Evolutionary conservation across 2,113 vertebrate genomes (phyloP).

Genomic region (Ariopsis seemanni): DNA sequence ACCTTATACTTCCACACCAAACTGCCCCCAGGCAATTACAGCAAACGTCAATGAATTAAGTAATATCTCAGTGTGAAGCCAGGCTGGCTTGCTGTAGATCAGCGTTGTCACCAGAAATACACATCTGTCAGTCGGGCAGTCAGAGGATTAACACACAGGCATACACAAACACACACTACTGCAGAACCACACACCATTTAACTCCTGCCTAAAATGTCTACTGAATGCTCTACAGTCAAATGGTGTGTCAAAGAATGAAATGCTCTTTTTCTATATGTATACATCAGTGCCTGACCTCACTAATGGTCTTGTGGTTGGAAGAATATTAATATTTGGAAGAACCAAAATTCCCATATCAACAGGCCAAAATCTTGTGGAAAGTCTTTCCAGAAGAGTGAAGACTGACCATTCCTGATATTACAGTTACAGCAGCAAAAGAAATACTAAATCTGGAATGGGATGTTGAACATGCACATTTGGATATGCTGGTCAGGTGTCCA

Average conservation of each 20-base stretch:
- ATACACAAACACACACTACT: conserved; percentile 7
- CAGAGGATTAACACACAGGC: conserved; percentile 35
- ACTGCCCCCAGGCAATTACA: conserved; percentile 74
- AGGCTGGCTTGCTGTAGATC: conserved; percentile 67
- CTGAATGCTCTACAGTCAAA: conserved; percentile 40
- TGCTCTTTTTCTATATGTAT: background rate
- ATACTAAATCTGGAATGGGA: background rate
- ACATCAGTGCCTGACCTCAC: background rate
- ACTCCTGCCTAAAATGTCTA: conserved; percentile 51
- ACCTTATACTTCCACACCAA: conserved; percentile 64
- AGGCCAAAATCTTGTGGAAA: background rate
- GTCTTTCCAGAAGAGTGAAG: background rate
- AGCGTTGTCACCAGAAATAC: conserved; percentile 71
- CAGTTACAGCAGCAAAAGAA: background rate
- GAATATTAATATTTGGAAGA: background rate
- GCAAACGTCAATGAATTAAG: conserved; percentile 79
- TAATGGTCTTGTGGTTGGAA: background rate
- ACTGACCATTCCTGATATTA: no score
- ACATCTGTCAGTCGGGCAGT: conserved; percentile 67
- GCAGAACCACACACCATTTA: conserved; percentile 56
- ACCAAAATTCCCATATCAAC: background rate
- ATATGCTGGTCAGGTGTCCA: background rate
- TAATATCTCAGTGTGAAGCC: conserved; percentile 74
- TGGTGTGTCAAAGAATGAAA: conserved; percentile 22
- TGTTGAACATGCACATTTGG: background rate